Percentiles rank a stretch among this genome's conserved stretches.
Evolutionary conservation across 2,797 vertebrate species (phyloP).

Genomic region (Cuniculus paca): DNA sequence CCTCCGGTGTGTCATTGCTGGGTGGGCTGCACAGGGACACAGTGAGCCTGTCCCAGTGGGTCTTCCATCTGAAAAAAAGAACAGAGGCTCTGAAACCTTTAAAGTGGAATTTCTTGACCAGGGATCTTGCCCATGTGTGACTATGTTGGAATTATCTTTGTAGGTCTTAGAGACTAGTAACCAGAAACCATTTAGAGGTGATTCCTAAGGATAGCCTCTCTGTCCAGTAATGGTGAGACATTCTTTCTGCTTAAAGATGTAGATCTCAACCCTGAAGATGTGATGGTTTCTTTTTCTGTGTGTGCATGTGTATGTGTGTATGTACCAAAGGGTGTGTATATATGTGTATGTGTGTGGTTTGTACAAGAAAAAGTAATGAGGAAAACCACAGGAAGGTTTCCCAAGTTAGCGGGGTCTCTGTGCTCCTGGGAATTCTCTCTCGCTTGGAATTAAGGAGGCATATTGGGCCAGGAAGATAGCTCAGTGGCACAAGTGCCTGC

Average conservation of each 20-base stretch:
- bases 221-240: not conserved
- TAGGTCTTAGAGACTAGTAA: not conserved
- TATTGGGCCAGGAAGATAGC: too few species aligned
- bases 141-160: not conserved
- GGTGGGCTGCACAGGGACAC: not conserved
- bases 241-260: not conserved
- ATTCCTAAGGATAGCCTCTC: not conserved
- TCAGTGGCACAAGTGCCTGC: too few species aligned
- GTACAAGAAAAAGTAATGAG: not conserved
- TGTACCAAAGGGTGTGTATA: not conserved
- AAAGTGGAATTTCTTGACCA: not conserved
- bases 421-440: not conserved
- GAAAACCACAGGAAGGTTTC: not conserved
- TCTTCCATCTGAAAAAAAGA: not conserved
- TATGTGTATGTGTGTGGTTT: not conserved
- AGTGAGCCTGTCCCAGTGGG: not conserved
- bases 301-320: not conserved
- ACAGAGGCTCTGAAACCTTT: not conserved
- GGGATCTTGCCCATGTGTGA: not conserved
- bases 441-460: not conserved
- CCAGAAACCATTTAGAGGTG: not conserved
- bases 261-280: not conserved
- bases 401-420: not conserved
- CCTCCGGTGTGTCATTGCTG: not conserved
- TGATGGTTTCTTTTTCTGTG: not conserved